A percentile compares a stretch with the other conserved stretches of the same genome.
These are phyloP conservation scores for Columba janthina DNA, from an alignment of 2,113 vertebrate species.

Conservation along the genomic window DNA sequence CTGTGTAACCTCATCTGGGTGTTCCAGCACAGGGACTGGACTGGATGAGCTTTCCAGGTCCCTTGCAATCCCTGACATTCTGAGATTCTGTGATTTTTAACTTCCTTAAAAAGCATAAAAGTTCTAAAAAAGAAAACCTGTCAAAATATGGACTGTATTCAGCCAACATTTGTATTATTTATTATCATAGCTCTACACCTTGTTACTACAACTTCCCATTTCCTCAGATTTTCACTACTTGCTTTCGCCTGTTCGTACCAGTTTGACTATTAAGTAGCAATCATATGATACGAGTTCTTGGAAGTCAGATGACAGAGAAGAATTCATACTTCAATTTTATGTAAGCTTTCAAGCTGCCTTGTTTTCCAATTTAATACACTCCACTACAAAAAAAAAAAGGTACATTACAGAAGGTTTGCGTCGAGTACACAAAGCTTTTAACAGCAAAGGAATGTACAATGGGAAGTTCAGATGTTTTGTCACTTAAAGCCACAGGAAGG, in stretches of 20 bases:
- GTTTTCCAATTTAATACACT: background rate
- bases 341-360: background rate
- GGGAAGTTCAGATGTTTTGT: background rate
- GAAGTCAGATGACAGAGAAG: background rate
- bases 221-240: background rate
- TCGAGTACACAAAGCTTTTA: background rate
- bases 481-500: background rate
- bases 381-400: background rate
- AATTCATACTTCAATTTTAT: background rate
- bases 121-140: background rate
- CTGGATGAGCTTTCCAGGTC: too few species aligned
- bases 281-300: rapidly evolving
- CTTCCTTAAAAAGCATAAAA: background rate
- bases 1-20: too few species aligned
- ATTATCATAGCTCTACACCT: background rate
- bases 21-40: too few species aligned
- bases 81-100: too few species aligned
- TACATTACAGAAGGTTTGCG: background rate
- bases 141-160: background rate
- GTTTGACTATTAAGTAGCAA: background rate
- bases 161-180: background rate
- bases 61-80: too few species aligned
- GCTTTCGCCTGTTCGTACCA: rapidly evolving
- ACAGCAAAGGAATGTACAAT: background rate
- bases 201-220: background rate